Conservation (phyloP, 2,113 vertebrate species). For the Nerophis lumbriciformis region DNA sequence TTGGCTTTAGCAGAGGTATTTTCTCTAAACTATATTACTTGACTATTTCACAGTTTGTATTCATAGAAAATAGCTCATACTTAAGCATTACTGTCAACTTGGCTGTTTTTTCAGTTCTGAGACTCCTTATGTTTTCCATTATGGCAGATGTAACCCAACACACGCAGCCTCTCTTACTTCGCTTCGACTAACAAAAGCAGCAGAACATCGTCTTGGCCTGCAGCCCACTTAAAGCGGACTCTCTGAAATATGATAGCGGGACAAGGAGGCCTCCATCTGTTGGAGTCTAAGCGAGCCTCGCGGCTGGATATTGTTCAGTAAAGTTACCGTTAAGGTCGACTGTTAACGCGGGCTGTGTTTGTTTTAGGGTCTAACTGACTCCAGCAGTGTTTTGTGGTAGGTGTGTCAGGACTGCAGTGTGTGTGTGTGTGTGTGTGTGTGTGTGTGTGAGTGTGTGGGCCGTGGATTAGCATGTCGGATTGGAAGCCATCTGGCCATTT, state of each 20-base stretch:
- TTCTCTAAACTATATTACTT: background rate
- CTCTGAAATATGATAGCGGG: conserved; percentile 62
- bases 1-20: background rate
- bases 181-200: conserved; percentile 66
- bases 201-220: conserved; percentile 51
- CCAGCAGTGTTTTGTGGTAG: conserved; percentile 44
- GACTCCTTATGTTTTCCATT: conserved; percentile 53
- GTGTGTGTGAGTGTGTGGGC: conserved; percentile 63
- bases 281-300: conserved; percentile 43
- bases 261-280: conserved; percentile 61
- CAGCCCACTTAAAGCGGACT: conserved; percentile 49
- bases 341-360: conserved; percentile 13
- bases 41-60: no score
- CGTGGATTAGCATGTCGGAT: conserved; percentile 72
- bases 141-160: conserved; percentile 62
- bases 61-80: no score
- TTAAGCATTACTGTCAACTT: no score
- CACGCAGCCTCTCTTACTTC: conserved; percentile 64
- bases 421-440: conserved; percentile 62
- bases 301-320: conserved; percentile 31
- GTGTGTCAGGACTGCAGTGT: conserved; percentile 58
- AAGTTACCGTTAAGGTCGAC: conserved; percentile 23
- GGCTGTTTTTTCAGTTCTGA: conserved; percentile 18
- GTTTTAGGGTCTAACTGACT: conserved; percentile 31
- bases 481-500: conserved; percentile 75